These are phyloP conservation scores for Dasysyrphus albostriatus DNA, from an alignment of 2,888 invertebrate genomes.

Conservation along the genomic window DNA sequence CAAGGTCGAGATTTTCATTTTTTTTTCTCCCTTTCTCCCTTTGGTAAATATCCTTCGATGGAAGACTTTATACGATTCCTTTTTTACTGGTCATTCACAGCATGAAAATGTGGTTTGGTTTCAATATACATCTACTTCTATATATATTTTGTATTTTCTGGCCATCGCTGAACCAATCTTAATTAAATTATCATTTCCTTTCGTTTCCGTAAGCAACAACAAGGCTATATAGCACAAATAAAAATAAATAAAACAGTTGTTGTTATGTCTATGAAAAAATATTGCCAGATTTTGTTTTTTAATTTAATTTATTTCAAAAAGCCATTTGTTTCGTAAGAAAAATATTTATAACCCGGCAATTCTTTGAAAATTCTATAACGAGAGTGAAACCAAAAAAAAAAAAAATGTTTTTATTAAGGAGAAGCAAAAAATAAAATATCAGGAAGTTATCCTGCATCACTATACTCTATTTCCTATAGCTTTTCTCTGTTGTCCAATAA, in stretches of 20 bases:
- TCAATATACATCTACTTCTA: neutral
- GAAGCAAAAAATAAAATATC: conserved; percentile 25
- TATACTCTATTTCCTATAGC: neutral
- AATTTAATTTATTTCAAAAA: neutral
- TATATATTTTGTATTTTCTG: conserved; percentile 8
- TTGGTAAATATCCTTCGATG: neutral
- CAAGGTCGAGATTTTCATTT: conserved; percentile 36
- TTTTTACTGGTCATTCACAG: neutral
- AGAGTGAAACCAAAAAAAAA: neutral
- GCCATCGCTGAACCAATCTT: conserved; percentile 65
- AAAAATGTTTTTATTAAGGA: conserved; percentile 22
- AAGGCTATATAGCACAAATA: conserved; percentile 1
- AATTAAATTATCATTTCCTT: conserved; percentile 73
- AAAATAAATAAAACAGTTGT: conserved; percentile 19
- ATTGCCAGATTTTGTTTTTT: conserved; percentile 4
- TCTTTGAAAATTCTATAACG: neutral
- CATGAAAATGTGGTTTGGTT: conserved; percentile 23
- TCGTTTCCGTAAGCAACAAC: conserved; percentile 33
- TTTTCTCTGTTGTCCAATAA: neutral
- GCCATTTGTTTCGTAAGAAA: neutral
- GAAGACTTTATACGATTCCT: neutral
- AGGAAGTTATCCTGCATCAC: conserved; percentile 44
- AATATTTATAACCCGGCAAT: neutral
- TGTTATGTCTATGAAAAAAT: conserved; percentile 7
- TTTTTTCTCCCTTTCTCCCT: neutral